These are phyloP conservation scores for Sinella curviseta DNA, from an alignment of 1,140 invertebrate species.

Conservation along the genomic window DNA sequence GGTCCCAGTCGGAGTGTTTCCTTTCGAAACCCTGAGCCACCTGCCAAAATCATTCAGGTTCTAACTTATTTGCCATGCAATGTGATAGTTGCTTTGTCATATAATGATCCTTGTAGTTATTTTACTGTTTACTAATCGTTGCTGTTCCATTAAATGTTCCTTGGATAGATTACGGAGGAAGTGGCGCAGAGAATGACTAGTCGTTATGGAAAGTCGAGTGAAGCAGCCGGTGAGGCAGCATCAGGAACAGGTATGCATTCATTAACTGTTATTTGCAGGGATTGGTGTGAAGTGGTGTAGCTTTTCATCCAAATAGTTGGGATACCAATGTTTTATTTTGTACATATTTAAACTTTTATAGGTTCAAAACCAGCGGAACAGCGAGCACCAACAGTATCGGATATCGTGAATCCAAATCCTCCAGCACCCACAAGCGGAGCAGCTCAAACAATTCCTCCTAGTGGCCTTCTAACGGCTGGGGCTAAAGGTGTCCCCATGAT, in stretches of 20 bases:
- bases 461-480: conserved; percentile 29
- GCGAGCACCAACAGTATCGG: conserved; percentile 9
- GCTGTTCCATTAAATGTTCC: no score
- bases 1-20: conserved; percentile 10
- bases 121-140: no score
- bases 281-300: background rate
- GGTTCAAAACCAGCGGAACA: background rate
- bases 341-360: background rate
- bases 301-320: no score
- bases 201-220: background rate
- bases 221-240: background rate
- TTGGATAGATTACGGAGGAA: conserved; percentile 18
- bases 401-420: conserved; percentile 7
- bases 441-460: background rate
- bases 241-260: background rate
- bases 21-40: conserved; percentile 24
- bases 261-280: background rate
- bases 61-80: no score
- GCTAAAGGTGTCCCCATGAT: conserved; percentile 33
- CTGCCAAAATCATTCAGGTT: conserved; percentile 24
- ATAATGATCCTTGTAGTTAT: background rate
- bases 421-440: background rate
- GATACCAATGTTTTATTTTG: no score
- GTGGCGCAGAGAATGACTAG: conserved; percentile 17
- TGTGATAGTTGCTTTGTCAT: background rate